Conservation (phyloP, 2,888 invertebrate species). For the Seladonia tumulorum region DNA sequence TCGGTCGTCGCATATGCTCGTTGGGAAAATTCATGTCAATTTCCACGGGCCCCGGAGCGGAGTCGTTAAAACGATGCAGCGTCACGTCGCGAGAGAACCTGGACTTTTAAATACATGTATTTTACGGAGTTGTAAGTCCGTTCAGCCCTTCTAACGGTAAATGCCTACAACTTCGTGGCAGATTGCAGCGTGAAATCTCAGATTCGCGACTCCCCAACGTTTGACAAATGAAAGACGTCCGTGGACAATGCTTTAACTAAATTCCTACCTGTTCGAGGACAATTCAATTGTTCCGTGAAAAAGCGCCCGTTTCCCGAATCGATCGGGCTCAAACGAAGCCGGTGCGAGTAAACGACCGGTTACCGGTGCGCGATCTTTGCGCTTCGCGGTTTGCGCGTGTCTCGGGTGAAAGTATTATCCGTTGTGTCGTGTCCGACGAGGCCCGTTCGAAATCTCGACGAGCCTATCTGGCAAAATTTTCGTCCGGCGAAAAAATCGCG, state of each 20-base stretch:
- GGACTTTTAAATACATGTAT: no score
- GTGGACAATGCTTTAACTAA: no score
- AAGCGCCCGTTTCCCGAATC: background rate
- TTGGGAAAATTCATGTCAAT: background rate
- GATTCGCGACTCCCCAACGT: no score
- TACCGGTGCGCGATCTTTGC: background rate
- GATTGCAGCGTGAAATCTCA: no score
- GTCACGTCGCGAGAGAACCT: background rate
- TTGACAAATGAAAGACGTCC: no score
- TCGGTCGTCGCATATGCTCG: background rate
- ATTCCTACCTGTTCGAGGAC: no score
- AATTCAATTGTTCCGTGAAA: no score
- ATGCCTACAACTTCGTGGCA: no score
- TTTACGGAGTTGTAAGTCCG: no score
- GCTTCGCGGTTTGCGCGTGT: conserved; percentile 44
- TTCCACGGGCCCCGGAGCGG: background rate
- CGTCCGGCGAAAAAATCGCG: background rate
- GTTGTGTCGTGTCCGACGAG: conserved; percentile 27
- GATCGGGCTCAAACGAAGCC: background rate
- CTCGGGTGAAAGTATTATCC: conserved; percentile 69
- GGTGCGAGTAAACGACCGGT: background rate
- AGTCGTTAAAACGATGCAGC: background rate
- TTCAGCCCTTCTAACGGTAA: no score
- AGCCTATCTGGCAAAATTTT: background rate
- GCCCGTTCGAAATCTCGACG: background rate